A percentile compares a stretch with the other conserved stretches of the same genome.
Conservation (phyloP, 2,797 vertebrate species). For the Phoebastria nigripes region DNA sequence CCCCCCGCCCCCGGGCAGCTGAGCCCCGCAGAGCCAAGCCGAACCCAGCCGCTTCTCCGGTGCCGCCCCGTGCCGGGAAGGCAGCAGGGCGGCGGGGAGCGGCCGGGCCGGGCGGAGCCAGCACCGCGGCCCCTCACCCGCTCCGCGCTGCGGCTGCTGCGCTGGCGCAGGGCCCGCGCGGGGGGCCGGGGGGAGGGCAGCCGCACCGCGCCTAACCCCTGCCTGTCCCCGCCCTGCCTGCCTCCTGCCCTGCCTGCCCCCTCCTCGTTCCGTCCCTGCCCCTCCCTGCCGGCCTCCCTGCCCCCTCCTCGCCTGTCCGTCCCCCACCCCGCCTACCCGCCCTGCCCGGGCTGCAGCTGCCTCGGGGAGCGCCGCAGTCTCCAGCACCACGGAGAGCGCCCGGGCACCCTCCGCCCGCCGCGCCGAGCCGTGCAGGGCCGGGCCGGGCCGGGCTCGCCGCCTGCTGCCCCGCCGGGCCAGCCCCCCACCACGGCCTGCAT, state of each 20-base stretch:
- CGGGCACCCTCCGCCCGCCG: background rate
- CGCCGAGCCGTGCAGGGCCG: background rate
- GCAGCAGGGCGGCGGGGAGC: background rate
- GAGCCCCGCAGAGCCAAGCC: background rate
- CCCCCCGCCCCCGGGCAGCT: background rate
- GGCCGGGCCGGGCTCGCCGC: background rate
- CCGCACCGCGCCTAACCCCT: background rate
- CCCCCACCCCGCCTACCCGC: background rate
- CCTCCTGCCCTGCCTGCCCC: background rate
- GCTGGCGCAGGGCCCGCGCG: background rate
- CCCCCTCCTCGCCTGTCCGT: background rate
- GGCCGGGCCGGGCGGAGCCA: background rate
- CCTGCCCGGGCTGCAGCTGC: background rate
- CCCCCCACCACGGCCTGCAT: background rate
- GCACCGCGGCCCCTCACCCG: background rate
- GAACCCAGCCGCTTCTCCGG: background rate
- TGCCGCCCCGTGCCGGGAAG: background rate
- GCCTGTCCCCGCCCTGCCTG: background rate
- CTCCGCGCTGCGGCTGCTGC: background rate
- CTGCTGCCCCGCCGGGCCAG: no score
- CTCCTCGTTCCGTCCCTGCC: background rate
- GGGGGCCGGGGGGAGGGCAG: background rate
- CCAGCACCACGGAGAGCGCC: slow-evolving; percentile 45
- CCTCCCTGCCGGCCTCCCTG: background rate
- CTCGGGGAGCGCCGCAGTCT: background rate